These are phyloP conservation scores for Cylas formicarius DNA, from an alignment of 1,140 invertebrate species.

Conservation along the genomic window DNA sequence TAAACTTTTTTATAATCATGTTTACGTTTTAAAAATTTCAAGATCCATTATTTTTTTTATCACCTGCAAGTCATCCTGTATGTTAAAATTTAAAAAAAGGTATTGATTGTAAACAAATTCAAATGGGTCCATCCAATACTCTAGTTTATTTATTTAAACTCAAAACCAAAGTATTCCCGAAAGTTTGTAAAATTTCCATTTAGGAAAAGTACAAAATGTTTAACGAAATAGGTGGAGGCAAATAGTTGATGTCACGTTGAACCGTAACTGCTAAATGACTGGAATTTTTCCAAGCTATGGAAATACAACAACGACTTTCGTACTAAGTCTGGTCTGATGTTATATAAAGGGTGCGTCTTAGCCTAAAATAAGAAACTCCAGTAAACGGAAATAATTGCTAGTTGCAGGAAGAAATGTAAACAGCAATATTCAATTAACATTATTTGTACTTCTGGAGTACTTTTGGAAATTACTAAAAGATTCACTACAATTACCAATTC, in stretches of 20 bases:
- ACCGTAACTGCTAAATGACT: slow-evolving; percentile 2
- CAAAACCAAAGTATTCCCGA: too few relatives aligned
- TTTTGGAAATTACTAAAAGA: slow-evolving; percentile 12
- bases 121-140: too few relatives aligned
- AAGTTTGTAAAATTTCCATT: too few relatives aligned
- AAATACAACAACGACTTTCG: slow-evolving; percentile 47
- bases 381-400: neutral
- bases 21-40: too few relatives aligned
- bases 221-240: too few relatives aligned
- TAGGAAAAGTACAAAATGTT: too few relatives aligned
- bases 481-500: slow-evolving; percentile 47
- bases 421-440: neutral
- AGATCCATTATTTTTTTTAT: too few relatives aligned
- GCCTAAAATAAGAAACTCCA: slow-evolving; percentile 34
- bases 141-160: too few relatives aligned
- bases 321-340: slow-evolving; percentile 51
- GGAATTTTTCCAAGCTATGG: slow-evolving; percentile 19
- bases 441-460: neutral
- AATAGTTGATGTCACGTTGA: slow-evolving; percentile 11
- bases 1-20: too few relatives aligned
- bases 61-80: too few relatives aligned
- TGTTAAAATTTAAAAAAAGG: too few relatives aligned
- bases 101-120: too few relatives aligned
- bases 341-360: slow-evolving; percentile 60
- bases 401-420: neutral